Percentiles rank a stretch among this genome's conserved stretches.
These are phyloP conservation scores for Hypomecis atomaria DNA, from an alignment of 2,888 invertebrate genomes.

Conservation along the genomic window DNA sequence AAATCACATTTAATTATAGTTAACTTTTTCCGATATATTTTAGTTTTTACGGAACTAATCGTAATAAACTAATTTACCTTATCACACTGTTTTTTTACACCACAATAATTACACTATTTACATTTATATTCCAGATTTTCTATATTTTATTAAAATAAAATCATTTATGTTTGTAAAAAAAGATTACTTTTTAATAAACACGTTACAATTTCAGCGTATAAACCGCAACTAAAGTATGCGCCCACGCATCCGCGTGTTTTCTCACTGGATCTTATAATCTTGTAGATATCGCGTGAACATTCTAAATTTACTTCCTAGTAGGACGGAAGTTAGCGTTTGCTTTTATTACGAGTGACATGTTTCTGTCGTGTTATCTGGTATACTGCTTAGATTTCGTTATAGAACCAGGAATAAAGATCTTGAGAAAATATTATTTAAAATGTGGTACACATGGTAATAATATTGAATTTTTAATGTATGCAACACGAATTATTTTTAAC, in stretches of 20 bases:
- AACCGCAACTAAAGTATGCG: conserved; percentile 47
- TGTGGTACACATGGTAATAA: too few species aligned
- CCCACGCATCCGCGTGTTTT: conserved; percentile 40
- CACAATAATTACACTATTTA: background rate
- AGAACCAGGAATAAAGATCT: too few species aligned
- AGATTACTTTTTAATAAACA: conserved; percentile 8
- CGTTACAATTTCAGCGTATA: conserved; percentile 26
- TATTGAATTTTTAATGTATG: too few species aligned
- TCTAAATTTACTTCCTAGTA: conserved; percentile 64
- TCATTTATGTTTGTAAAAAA: background rate
- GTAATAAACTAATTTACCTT: too few species aligned
- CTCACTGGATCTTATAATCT: conserved; percentile 52
- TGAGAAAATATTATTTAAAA: too few species aligned
- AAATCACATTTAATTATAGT: too few species aligned
- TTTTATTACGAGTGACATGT: conserved; percentile 13
- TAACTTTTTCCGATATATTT: too few species aligned
- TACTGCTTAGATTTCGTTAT: too few species aligned
- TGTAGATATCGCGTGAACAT: conserved; percentile 52
- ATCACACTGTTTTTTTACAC: too few species aligned
- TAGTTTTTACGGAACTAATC: too few species aligned
- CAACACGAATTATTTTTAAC: too few species aligned
- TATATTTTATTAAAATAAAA: background rate
- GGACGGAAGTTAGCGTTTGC: conserved; percentile 10
- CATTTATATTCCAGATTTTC: background rate
- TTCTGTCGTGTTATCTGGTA: too few species aligned